Base-by-base conservation (phyloP, 2,113 vertebrate species). In the Neofelis nebulosa region DNA sequence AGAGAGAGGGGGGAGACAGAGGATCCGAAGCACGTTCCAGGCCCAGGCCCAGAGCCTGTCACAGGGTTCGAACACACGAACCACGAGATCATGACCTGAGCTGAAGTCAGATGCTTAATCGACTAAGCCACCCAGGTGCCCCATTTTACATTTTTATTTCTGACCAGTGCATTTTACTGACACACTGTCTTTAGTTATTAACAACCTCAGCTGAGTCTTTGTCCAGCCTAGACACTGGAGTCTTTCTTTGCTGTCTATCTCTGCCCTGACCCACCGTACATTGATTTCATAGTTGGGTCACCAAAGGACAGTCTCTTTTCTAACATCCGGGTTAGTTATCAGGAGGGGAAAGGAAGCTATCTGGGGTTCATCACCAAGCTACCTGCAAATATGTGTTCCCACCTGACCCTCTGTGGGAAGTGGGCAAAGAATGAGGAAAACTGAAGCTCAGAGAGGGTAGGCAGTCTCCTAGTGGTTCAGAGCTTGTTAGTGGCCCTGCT, bases 131-230 rank as follows among this genome's bases (percentile, higher is more conserved):
- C 57, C 57, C 21, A 61, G 21, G 57, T 3, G 21, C 57, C 21
- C 57, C 57, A 61, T 61, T 95, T 33, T 0, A 2, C 23, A 29
- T 65, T 92, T 66, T 85, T 85, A 27, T 81, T 86, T 93, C 96
- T 83, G 16, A 14, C 29, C 25, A 74, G 7, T 4, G 6, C 5
- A 25, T 91, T 91, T 80, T 63, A 83, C 31, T 57, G 41, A 18
- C 38, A 41, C 3, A 1, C 2, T 1, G 5, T 68, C 80, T 92
- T 95, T 52, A 65, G 38, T 57, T 29, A 36, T 68, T 50, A 63
- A 48, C 48, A 90, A 31, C 69, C 79, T 38, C 5, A 73, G 11
- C 36, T 23, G 69, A 15, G 69, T 65, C 55, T 48, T 63, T 76
- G 5, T 78, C 74, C 33, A 88, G 55, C n/a, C 65, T 57, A 52